A percentile compares a stretch with the other conserved stretches of the same genome.
phyloP scores from a whole-genome alignment of 2,113 vertebrate species.

The Leptodactylus fuscus region DNA sequence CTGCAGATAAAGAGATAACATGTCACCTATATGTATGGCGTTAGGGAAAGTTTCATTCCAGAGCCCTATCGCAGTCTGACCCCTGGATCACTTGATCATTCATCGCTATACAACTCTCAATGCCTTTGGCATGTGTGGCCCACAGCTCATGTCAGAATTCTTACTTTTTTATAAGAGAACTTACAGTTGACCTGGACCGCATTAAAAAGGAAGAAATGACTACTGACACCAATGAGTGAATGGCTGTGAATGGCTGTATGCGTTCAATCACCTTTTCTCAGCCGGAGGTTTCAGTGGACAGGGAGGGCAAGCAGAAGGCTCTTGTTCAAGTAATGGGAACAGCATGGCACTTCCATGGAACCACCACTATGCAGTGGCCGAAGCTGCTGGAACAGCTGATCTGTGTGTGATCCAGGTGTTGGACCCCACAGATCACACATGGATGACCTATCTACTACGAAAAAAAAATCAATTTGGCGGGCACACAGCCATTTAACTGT shows the following conservation, averaged over 20 bases:
- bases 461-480: no score
- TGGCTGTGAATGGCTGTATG: background rate
- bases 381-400: no score
- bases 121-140: background rate
- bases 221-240: background rate
- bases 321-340: no score
- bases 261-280: background rate
- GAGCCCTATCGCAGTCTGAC: background rate
- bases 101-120: background rate
- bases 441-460: no score
- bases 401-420: no score
- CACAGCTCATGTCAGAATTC: background rate
- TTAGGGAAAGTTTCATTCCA: background rate
- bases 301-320: no score
- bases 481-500: no score
- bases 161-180: background rate
- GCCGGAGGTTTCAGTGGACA: no score
- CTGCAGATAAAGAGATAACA: constrained; percentile 64
- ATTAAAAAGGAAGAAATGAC: no score
- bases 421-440: no score
- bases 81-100: background rate
- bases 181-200: background rate
- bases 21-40: background rate
- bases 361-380: no score
- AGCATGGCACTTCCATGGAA: no score